Base-by-base conservation (phyloP, 2,113 vertebrate species). In the Lamprologus sp. region DNA sequence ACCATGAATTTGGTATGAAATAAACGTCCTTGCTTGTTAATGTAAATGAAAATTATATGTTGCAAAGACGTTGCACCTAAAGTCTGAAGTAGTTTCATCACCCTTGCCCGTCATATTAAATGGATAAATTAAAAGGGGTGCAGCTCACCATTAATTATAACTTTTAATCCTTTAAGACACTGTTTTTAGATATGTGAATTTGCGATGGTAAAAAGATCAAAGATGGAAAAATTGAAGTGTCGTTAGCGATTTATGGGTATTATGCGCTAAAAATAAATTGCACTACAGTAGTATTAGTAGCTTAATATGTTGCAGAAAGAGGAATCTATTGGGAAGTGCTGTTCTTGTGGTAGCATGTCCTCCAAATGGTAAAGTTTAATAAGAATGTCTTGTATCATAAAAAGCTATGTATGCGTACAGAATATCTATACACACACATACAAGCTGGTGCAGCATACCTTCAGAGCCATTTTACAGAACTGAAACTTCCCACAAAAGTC, bases 81-180 rank as follows among this genome's bases (percentile, higher is more conserved):
- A 83, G 53, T 58, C 51, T 82, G 40, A 87, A 89, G 84, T 77
- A 19, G 54, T 92, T 91, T 90, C 91, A 88, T 90, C 87, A 86
- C 19, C 83, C 75, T 79, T 12, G 15, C 21, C 9, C 5, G 2
- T 83, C 82, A 51, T 21, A 79, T 73, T 37, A 65, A 45, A 40
- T 83, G 31, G 7, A 26, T 45, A 28, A 81, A 26, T 53, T 40
- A 65, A 79, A 90, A 49, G 15, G n/a, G 35, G 35, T 19, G 51
- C 13, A 58, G 70, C 79, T 21, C 40, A 42, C 23, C 7, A 8
- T 75, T 60, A 28, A 86, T 84, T 63, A 56, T 49, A 28, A 47
- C n/a, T 53, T 84, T 54, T 53, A 40, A 42, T 65, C 28, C n/a
- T 45, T 31, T 26, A 21, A 81, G 21, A 80, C 13, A 15, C 31